Evolutionary conservation across 2,888 invertebrate genomes (phyloP).

Genomic region (Acanthosepion pharaonis): DNA sequence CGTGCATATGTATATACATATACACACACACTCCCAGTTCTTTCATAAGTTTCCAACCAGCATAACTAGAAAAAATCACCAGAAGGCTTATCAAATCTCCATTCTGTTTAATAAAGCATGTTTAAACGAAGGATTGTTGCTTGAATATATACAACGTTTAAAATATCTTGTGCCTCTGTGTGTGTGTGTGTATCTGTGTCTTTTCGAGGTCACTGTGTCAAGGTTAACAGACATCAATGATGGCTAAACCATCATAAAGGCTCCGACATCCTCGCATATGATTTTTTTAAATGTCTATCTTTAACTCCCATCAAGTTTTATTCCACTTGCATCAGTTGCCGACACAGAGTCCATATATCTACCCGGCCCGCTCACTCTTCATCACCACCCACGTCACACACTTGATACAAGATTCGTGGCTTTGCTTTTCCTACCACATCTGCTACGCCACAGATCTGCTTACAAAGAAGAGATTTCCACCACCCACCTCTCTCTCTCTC

Average conservation of each 20-base stretch:
- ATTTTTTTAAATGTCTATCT: too few species aligned
- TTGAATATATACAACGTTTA: too few species aligned
- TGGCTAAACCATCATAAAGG: background rate
- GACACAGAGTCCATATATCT: too few species aligned
- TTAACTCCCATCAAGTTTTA: too few species aligned
- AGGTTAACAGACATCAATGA: background rate
- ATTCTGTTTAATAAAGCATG: too few species aligned
- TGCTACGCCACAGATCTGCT: background rate
- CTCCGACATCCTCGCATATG: background rate
- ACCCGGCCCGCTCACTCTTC: background rate
- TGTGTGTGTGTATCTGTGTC: background rate
- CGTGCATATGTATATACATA: background rate
- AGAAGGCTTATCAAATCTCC: too few species aligned
- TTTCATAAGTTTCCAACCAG: background rate
- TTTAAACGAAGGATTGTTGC: too few species aligned
- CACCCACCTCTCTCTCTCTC: background rate
- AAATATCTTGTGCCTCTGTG: too few species aligned
- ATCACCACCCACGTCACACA: background rate
- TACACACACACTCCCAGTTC: background rate
- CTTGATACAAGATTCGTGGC: background rate
- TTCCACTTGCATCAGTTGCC: too few species aligned
- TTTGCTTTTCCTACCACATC: background rate
- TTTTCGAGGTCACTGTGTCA: background rate
- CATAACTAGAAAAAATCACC: too few species aligned
- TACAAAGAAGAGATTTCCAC: background rate